These are phyloP conservation scores for Stramonita haemastoma DNA, from an alignment of 2,888 invertebrate species.

Conservation along the genomic window DNA sequence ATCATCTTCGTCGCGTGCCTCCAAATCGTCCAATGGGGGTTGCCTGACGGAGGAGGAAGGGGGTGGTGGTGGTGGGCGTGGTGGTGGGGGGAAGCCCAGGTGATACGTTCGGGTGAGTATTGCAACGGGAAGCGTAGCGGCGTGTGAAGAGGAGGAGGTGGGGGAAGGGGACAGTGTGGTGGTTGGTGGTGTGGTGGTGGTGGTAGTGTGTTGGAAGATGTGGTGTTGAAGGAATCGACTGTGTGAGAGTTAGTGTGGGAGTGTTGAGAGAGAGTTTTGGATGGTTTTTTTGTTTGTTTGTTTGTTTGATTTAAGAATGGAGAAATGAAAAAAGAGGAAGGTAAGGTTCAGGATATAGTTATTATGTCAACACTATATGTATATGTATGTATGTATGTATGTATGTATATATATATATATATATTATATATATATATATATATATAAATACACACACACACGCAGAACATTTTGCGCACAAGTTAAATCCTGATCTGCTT, in stretches of 20 bases:
- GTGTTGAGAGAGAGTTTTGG: neutral
- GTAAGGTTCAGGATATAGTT: neutral
- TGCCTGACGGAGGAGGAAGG: neutral
- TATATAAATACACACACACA: too few relatives aligned
- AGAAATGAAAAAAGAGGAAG: neutral
- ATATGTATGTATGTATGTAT: neutral
- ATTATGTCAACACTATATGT: neutral
- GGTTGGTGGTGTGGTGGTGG: neutral
- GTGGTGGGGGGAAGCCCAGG: too few relatives aligned
- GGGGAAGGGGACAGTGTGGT: too few relatives aligned
- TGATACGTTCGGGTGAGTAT: slow-evolving; percentile 7
- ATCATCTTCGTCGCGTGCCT: neutral
- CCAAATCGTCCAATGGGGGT: slow-evolving; percentile 26
- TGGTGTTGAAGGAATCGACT: slow-evolving; percentile 24
- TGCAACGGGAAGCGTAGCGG: neutral
- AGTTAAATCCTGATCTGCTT: too few relatives aligned
- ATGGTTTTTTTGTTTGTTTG: neutral
- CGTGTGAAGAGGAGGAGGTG: too few relatives aligned
- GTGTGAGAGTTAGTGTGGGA: neutral
- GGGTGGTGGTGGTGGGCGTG: neutral
- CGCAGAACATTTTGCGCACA: too few relatives aligned
- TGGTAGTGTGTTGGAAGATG: neutral
- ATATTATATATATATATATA: too few relatives aligned
- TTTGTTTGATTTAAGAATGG: neutral
- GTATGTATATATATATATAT: neutral